Conservation (phyloP, 2,888 invertebrate species). For the Tipula lateralis region DNA sequence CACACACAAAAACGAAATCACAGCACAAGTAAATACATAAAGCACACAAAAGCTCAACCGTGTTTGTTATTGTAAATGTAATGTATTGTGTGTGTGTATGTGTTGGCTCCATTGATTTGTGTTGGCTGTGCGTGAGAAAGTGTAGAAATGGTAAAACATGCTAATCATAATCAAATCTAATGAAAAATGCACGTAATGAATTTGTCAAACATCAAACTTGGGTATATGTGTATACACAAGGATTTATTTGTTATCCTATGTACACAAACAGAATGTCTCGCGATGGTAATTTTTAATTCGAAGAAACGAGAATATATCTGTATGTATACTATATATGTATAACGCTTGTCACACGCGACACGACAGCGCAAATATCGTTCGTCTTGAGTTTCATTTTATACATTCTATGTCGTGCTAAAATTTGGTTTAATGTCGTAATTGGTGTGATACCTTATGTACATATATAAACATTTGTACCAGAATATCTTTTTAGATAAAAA, state of each 20-base stretch:
- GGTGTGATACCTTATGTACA: neutral
- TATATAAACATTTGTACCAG: neutral
- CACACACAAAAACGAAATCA: neutral
- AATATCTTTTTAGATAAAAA: neutral
- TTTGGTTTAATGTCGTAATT: neutral
- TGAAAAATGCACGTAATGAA: neutral
- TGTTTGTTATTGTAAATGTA: neutral
- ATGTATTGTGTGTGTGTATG: neutral
- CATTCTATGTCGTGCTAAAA: too few species aligned
- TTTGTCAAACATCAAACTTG: neutral
- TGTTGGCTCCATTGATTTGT: neutral
- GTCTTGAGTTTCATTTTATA: too few species aligned
- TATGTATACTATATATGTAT: neutral
- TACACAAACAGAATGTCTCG: too few species aligned
- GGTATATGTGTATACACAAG: neutral
- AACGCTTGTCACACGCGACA: neutral
- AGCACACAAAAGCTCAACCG: neutral
- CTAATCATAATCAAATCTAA: neutral
- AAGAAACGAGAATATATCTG: too few species aligned
- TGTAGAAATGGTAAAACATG: neutral
- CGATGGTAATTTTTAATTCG: neutral
- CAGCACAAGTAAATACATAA: neutral
- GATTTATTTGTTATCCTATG: neutral
- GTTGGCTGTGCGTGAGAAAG: neutral
- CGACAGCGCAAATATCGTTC: neutral